These are phyloP conservation scores for Holothuria leucospilota DNA, from an alignment of 53 echinoderm and acorn worm genomes.

Conservation along the genomic window DNA sequence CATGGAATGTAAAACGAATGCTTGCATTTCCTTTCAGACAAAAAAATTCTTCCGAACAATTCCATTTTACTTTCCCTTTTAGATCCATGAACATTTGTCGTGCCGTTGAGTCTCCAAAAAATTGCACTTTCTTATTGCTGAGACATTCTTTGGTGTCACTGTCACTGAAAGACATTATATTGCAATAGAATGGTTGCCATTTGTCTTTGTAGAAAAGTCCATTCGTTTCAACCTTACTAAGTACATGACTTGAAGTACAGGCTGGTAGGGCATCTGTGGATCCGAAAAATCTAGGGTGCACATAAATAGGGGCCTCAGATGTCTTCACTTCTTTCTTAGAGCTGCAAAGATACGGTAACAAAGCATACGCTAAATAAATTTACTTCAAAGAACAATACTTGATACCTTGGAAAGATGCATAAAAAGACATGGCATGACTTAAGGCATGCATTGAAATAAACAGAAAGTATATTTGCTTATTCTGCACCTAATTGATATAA, in stretches of 20 bases:
- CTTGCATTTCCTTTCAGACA: not conserved
- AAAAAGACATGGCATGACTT: too few species aligned
- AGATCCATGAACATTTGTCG: slow-evolving; percentile 27
- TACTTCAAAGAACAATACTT: too few species aligned
- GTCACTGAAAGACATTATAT: not conserved
- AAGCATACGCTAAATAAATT: too few species aligned
- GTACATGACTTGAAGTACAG: not conserved
- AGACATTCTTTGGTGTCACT: slow-evolving; percentile 19
- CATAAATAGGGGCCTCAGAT: too few species aligned
- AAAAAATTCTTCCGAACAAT: not conserved
- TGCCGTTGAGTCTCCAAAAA: slow-evolving; percentile 55
- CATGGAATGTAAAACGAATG: not conserved
- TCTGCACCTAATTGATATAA: too few species aligned
- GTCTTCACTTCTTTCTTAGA: too few species aligned
- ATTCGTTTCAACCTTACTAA: not conserved
- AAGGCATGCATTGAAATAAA: too few species aligned
- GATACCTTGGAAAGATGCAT: too few species aligned
- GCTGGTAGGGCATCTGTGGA: not conserved
- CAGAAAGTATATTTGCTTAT: too few species aligned
- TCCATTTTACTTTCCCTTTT: slow-evolving; percentile 1
- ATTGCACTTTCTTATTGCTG: slow-evolving; percentile 24
- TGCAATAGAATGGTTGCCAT: slow-evolving; percentile 16
- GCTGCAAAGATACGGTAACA: too few species aligned
- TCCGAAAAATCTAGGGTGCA: too few species aligned
- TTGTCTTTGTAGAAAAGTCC: not conserved